Evolutionary conservation across 2,113 vertebrate species (phyloP), one percentile per base, ranked within the genome.

Genomic region (Alces alces): DNA sequence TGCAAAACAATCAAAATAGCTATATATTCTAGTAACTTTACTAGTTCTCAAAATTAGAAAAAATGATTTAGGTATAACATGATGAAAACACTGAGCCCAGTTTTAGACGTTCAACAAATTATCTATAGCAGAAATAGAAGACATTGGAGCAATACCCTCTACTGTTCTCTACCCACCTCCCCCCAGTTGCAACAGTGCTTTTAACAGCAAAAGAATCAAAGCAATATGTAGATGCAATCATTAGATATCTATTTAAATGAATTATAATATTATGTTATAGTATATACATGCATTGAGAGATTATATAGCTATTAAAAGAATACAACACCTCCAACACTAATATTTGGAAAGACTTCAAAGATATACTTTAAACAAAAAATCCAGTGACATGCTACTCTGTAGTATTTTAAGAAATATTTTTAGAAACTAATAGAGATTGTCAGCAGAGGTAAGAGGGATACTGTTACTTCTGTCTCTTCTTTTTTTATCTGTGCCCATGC

Each of bases 331-430:
- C 64, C 76, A 39, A 39, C 9, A 45, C 11, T 58, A 45, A 70
- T 79, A 61, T 64, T 73, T 80, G 36, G 33, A 93, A 54, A 64
- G 14, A 57, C 33, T 89, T 94, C 27, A 19, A 80, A 80, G 23
- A 88, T 87, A 25, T 10, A 86, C 85, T 96, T 93, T 61, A 89
- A 89, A 23, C 45, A 45, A 76, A 43, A 91, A 86, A 90, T 73
- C 54, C 21, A 60, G 2, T 21, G 60, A 70, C 39, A 23, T 89
- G 36, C n/a, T 76, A 33, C 79, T 91, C 89, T 90, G 6, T 60
- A 33, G 87, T 54, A 89, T 89, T 64, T 89, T 47, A 92, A 64
- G 39, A 30, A 52, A 45, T 84, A 92, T 28, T 90, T 86, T 98
- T 39, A 55, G 78, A 95, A 96, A 86, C 7, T 94, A 70, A 43